Evolutionary conservation across 1,140 invertebrate genomes (phyloP).

Genomic region (Dreissena polymorpha): DNA sequence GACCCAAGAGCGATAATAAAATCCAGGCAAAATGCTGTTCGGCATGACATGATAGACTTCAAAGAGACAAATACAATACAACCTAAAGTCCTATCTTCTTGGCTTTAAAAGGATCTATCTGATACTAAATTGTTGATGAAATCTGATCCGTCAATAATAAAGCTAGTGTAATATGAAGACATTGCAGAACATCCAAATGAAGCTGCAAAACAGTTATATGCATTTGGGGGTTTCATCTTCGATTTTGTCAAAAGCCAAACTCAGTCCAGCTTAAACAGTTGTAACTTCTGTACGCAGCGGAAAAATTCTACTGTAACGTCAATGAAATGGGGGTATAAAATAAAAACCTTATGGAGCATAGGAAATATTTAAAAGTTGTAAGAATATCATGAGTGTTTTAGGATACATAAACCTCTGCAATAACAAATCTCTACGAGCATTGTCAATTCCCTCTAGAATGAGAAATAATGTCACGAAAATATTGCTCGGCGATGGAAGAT

Average conservation of each 20-base stretch:
- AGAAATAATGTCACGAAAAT: too few species aligned
- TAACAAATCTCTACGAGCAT: too few species aligned
- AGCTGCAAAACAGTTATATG: not conserved
- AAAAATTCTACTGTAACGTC: constrained; percentile 19
- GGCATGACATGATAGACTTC: not conserved
- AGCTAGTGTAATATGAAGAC: constrained; percentile 18
- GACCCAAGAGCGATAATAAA: constrained; percentile 31
- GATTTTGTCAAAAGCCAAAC: not conserved
- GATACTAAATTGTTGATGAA: constrained; percentile 6
- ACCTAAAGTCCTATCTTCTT: not conserved
- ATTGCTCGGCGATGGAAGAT: too few species aligned
- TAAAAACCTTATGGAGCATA: too few species aligned
- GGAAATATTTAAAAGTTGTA: too few species aligned
- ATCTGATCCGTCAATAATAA: constrained; percentile 3
- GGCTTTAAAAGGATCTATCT: not conserved
- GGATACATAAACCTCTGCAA: too few species aligned
- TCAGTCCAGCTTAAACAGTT: not conserved
- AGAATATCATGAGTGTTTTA: too few species aligned
- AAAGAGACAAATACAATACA: not conserved
- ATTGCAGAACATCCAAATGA: constrained; percentile 23
- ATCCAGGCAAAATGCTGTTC: not conserved
- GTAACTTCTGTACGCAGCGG: constrained; percentile 30
- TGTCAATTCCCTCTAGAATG: too few species aligned
- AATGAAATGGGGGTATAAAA: constrained; percentile 27
- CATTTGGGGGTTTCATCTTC: constrained; percentile 14